Evolutionary conservation across 1,140 invertebrate genomes (phyloP).

Genomic region (Drosophila sp.): DNA sequence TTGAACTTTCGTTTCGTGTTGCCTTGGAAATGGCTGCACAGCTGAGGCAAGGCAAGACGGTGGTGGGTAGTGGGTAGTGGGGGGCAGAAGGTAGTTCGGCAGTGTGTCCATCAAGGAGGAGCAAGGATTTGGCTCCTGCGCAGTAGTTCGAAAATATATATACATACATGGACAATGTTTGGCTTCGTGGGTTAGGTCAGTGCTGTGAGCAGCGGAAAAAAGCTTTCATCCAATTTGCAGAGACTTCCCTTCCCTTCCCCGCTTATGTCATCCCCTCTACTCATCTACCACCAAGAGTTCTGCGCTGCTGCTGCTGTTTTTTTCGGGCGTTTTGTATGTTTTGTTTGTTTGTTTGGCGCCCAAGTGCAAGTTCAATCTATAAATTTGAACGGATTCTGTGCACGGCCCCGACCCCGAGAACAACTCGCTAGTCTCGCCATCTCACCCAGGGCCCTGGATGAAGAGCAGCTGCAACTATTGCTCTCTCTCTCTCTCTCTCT

Average conservation of each 20-base stretch:
- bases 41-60: background rate
- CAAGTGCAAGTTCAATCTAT: constrained; percentile 81
- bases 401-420: constrained; percentile 63
- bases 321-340: constrained; percentile 23
- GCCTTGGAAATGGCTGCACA: constrained; percentile 69
- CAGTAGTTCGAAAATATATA: constrained; percentile 29
- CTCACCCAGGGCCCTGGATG: background rate
- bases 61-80: background rate
- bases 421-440: constrained; percentile 7
- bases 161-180: constrained; percentile 34
- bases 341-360: constrained; percentile 57
- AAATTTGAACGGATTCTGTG: constrained; percentile 74
- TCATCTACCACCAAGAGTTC: no score
- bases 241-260: background rate
- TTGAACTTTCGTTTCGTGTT: constrained; percentile 73
- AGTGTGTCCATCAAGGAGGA: background rate
- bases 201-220: constrained; percentile 36
- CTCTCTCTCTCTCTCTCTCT: background rate
- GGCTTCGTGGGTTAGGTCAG: constrained; percentile 68
- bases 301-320: constrained; percentile 24
- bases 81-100: background rate
- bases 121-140: constrained; percentile 48
- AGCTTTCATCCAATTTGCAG: constrained; percentile 28
- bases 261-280: background rate
- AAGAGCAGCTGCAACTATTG: background rate